These are phyloP conservation scores for Tor tambroides DNA, from an alignment of 2,113 vertebrate genomes.

Conservation along the genomic window DNA sequence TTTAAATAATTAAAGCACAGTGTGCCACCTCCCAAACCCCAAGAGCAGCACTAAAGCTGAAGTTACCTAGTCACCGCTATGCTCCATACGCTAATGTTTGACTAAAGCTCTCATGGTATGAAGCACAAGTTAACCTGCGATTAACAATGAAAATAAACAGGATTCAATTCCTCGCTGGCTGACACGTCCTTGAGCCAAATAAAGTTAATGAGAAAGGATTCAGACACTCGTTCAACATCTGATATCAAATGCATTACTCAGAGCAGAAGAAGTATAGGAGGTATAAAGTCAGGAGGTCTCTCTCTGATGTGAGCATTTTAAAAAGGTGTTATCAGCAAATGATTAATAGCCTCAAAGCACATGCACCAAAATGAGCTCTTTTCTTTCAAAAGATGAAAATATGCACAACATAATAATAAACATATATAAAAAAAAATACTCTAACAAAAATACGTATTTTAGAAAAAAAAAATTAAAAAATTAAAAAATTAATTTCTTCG, in stretches of 20 bases:
- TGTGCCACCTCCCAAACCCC: neutral
- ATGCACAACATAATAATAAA: neutral
- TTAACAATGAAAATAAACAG: neutral
- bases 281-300: neutral
- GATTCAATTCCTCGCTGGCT: constrained; percentile 1
- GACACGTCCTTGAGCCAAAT: neutral
- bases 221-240: neutral
- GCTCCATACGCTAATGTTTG: constrained; percentile 29
- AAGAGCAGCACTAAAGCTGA: neutral
- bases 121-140: constrained; percentile 6
- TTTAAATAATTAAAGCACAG: constrained; percentile 10
- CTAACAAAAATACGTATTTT: neutral
- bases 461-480: too few relatives aligned
- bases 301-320: neutral
- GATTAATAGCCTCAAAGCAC: neutral
- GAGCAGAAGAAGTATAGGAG: neutral
- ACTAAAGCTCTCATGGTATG: constrained; percentile 16
- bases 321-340: neutral
- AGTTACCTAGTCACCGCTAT: neutral
- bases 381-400: neutral
- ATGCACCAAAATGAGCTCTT: neutral
- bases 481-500: too few relatives aligned
- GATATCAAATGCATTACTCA: constrained; percentile 17
- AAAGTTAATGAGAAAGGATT: constrained; percentile 4
- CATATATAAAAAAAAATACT: neutral